Conservation (phyloP, 2,888 invertebrate genomes). For the Choreutis nemorana region DNA sequence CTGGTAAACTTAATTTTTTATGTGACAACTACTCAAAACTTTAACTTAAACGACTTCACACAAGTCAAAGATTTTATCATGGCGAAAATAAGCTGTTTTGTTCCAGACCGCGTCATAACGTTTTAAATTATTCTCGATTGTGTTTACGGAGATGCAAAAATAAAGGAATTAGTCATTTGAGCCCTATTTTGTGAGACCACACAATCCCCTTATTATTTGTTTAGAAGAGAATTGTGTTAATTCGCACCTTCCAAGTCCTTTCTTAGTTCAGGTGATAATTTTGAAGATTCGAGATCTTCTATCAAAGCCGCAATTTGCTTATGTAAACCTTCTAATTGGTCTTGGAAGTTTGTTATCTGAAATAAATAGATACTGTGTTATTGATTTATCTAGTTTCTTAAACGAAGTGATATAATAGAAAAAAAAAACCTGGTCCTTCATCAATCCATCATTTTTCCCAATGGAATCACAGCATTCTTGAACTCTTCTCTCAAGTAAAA, state of each 20-base stretch:
- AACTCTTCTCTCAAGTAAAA: slow-evolving; percentile 30
- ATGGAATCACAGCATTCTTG: slow-evolving; percentile 31
- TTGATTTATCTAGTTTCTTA: background rate
- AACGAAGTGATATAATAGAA: no score
- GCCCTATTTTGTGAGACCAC: slow-evolving; percentile 3
- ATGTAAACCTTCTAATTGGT: slow-evolving; percentile 50
- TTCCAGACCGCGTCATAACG: no score
- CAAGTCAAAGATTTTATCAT: no score
- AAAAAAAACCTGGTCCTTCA: slow-evolving; percentile 41
- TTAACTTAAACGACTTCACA: no score
- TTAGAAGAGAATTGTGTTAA: slow-evolving; percentile 5
- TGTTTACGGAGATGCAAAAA: slow-evolving; percentile 3
- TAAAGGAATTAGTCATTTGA: slow-evolving; percentile 4
- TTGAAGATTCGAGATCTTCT: slow-evolving; percentile 18
- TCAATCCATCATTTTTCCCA: slow-evolving; percentile 22
- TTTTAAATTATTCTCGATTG: no score
- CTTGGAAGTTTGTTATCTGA: slow-evolving; percentile 54
- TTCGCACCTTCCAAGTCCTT: slow-evolving; percentile 53
- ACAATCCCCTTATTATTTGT: background rate
- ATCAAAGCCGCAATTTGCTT: slow-evolving; percentile 26
- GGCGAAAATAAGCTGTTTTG: no score
- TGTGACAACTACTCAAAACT: no score
- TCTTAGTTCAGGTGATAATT: slow-evolving; percentile 33
- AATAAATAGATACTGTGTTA: slow-evolving; percentile 12
- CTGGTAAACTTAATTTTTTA: no score